Evolutionary conservation across 2,797 vertebrate genomes (phyloP).

Genomic region (Sebastes steindachneri): DNA sequence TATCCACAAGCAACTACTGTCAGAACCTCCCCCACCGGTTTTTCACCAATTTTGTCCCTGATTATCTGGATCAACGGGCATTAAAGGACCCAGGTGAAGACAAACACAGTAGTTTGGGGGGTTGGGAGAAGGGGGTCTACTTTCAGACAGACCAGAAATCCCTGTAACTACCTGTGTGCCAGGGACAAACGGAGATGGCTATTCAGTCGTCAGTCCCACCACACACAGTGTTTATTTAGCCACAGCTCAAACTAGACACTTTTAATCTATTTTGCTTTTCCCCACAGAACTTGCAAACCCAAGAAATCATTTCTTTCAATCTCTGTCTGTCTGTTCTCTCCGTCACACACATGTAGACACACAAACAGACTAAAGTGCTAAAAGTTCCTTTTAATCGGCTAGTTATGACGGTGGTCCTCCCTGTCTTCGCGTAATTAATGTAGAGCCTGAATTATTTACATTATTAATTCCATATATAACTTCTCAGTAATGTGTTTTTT

Average conservation of each 20-base stretch:
- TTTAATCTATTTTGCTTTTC: constrained; percentile 67
- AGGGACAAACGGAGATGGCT: constrained; percentile 67
- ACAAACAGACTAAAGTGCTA: background rate
- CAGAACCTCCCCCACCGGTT: constrained; percentile 61
- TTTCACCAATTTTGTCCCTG: constrained; percentile 71
- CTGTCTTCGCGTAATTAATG: background rate
- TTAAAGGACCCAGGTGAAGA: constrained; percentile 72
- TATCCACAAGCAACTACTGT: constrained; percentile 72
- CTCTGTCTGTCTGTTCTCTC: background rate
- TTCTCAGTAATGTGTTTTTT: background rate
- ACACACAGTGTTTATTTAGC: constrained; percentile 78
- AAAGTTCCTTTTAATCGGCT: background rate
- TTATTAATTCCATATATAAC: background rate
- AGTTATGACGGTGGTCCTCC: background rate
- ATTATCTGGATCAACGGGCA: constrained; percentile 81
- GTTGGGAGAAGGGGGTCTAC: constrained; percentile 36
- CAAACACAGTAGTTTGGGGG: constrained; percentile 66
- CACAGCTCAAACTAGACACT: constrained; percentile 64
- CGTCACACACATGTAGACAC: background rate
- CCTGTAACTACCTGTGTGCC: constrained; percentile 68
- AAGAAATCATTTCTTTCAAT: constrained; percentile 36
- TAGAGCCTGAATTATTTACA: background rate
- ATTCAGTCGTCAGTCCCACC: constrained; percentile 64
- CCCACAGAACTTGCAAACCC: constrained; percentile 17
- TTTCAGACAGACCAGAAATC: constrained; percentile 72